Base-by-base conservation (phyloP, 2,888 invertebrate species). In the Aphodius sticticus region DNA sequence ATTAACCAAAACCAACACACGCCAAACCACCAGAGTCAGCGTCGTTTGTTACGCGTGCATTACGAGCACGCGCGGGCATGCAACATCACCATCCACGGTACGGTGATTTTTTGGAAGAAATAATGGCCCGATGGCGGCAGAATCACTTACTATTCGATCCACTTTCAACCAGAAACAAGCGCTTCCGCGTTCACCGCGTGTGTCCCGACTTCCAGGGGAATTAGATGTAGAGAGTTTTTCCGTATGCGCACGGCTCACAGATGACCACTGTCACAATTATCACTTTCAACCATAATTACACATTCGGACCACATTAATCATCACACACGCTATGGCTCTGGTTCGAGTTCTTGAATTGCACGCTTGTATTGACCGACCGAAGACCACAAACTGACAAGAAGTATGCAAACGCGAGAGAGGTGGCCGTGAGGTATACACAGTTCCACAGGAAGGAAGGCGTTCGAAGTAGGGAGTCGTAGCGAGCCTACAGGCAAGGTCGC, bases 371-470 rank as follows among this genome's bases (percentile, higher is more conserved):
- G 53, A 53, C 7, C 53, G 53, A 5, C 12, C 9, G 53, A 53
- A 53, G 53, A 53, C 7, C 9, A 12, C 53, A 53, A 53, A 53
- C 53, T 53, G 53, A 53, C 53, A 53, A 53, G 53, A 0, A 53
- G 53, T 53, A 53, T 53, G 53, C 53, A 9, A 53, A 53, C 9
- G n/a, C 16, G 69, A 74, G 69, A 35, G 76, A 38, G 69, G 75
- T 69, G 74, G 69, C 69, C 79, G 83, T 81, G 84, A 86, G 85
- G 82, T 77, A 26, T 16, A 69, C 76, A 75, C 83, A 84, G 81
- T 26, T 26, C 53, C 83, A 82, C 83, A 85, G 86, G 86, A 86
- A 86, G 86, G 86, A 85, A 86, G 85, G 85, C 82, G 84, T 81
- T 81, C 84, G 83, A 85, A 85, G 86, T 85, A 85, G 85, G 85